A percentile compares a stretch with the other conserved stretches of the same genome.
phyloP scores from a whole-genome alignment of 2,797 vertebrate species.

The Aplochiton taeniatus region DNA sequence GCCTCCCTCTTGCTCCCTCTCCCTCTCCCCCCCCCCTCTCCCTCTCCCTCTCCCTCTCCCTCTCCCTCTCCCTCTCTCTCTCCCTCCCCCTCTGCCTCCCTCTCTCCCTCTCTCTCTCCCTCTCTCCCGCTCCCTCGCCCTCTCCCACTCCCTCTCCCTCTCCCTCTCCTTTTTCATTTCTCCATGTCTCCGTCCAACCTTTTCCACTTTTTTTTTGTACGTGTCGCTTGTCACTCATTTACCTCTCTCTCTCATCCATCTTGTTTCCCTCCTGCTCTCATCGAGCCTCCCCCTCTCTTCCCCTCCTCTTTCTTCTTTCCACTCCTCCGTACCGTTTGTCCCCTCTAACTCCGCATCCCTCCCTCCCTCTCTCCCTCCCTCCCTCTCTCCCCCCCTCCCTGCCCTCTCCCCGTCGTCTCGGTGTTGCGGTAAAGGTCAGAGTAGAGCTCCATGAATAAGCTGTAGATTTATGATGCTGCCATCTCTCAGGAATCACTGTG shows the following conservation, averaged over 20 bases:
- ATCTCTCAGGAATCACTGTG: conserved; percentile 9
- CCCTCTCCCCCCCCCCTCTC: conserved; percentile 39
- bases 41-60: conserved; percentile 29
- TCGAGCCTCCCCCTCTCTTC: conserved; percentile 10
- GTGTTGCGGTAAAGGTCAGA: conserved; percentile 10
- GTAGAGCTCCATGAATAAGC: conserved; percentile 16
- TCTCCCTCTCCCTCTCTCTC: conserved; percentile 14
- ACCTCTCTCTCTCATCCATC: conserved; percentile 10
- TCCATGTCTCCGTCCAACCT: too few species aligned
- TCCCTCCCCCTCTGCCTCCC: background rate
- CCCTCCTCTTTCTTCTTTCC: too few species aligned
- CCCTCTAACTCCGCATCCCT: too few species aligned
- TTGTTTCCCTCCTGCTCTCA: conserved; percentile 1
- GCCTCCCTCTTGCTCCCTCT: too few species aligned
- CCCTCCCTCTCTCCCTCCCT: background rate
- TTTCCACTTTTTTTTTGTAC: too few species aligned
- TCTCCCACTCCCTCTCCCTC: conserved; percentile 15
- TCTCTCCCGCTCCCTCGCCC: conserved; percentile 22
- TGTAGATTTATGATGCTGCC: conserved; percentile 17
- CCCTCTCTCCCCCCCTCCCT: background rate
- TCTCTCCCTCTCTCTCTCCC: conserved; percentile 23
- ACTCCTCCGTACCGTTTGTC: too few species aligned
- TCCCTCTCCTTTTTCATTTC: background rate
- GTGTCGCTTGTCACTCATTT: conserved; percentile 16
- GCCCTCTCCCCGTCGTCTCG: background rate